Evolutionary conservation across 1,140 invertebrate species (phyloP), one percentile per base, ranked within the genome.

Genomic region (Drosophila seguyi): DNA sequence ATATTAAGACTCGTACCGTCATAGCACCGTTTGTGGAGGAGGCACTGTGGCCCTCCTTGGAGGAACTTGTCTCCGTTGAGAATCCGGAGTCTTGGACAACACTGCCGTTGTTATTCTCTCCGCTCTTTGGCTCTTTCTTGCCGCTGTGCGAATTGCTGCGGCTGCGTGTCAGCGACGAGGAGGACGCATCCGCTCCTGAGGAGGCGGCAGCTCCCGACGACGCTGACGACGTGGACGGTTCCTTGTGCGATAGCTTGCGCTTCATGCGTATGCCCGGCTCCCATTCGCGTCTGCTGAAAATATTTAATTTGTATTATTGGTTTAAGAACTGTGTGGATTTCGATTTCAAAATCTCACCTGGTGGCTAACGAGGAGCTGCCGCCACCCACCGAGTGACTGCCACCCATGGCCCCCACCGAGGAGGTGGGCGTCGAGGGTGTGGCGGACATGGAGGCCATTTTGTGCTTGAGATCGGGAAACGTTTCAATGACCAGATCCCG

Each of bases 401-500:
- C 77, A 78, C 93, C 93, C 72, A 93, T 82, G 76, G 92, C 91
- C 53, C 93, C 92, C 58, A 86, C 79, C 60, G 81, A 79, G 7
- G 86, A 83, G 22, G 77, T 83, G 50, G 90, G 75, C 11, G 91
- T 86, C 39, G 83, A 62, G 14, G 93, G 93, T 55, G 92, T 92
- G 22, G 72, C 80, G 18, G 93, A 91, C 67, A 93, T 93, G n/a
- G 93, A 93, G 38, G 94, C 94, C 95, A 97, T 95, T 94, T 97
- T 97, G 83, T 95, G 95, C 90, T 96, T 95, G 87, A 97, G 95
- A 94, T 97, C 97, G 76, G 97, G 97, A 94, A 97, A 97, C 73
- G 97, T 96, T 94, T 97, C 96, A 94, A 97, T 97, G 94, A 98
- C 97, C 94, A 97, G 95, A 93, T 97, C 96, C 93, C 97, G 96